Conservation (phyloP, 2,888 invertebrate genomes). For the Polyommatus icarus region DNA sequence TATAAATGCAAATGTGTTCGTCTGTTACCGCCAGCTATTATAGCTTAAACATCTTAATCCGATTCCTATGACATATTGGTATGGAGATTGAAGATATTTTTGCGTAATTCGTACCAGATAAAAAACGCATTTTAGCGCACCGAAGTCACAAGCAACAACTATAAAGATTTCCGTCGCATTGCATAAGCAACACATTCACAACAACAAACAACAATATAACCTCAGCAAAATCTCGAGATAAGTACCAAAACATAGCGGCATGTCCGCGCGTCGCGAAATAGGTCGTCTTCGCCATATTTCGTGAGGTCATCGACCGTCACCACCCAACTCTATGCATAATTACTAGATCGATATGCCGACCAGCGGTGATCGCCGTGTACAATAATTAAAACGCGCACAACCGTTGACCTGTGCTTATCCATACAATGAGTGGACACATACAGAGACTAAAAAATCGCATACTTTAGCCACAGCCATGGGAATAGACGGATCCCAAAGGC, state of each 20-base stretch:
- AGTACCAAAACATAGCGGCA: background rate
- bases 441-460: background rate
- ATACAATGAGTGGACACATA: conserved; percentile 31
- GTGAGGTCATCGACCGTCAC: conserved; percentile 5
- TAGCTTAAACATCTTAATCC: too few species aligned
- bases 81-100: too few species aligned
- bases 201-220: background rate
- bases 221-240: background rate
- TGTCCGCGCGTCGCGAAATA: background rate
- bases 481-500: background rate
- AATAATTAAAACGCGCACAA: conserved; percentile 16
- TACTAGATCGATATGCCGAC: conserved; percentile 9
- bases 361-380: background rate
- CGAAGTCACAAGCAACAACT: background rate
- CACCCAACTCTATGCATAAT: conserved; percentile 9
- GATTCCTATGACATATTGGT: too few species aligned
- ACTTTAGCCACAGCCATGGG: background rate
- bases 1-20: too few species aligned
- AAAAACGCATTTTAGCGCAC: too few species aligned
- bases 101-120: too few species aligned
- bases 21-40: too few species aligned
- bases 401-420: conserved; percentile 26
- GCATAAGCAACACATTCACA: background rate
- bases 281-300: conserved; percentile 19
- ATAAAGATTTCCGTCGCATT: background rate